These are phyloP conservation scores for Coregonus ussuriensis DNA, from an alignment of 2,797 vertebrate genomes.

Conservation along the genomic window DNA sequence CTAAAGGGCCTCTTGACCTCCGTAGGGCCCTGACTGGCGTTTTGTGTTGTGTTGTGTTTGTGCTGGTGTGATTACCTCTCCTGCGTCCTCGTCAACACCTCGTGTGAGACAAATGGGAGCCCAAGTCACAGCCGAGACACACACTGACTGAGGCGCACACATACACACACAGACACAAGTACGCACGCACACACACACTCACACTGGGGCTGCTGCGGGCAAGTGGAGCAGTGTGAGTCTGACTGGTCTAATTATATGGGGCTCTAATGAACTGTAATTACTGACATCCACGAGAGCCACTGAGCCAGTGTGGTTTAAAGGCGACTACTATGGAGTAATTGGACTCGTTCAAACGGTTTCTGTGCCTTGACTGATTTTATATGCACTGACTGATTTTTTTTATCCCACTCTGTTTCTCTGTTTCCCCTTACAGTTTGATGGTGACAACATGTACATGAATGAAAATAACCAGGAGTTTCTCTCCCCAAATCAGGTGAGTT, in stretches of 20 bases:
- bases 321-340: slow-evolving; percentile 14
- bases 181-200: background rate
- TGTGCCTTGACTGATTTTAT: background rate
- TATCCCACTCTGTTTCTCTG: slow-evolving; percentile 30
- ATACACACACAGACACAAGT: too few species aligned
- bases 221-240: slow-evolving; percentile 52
- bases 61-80: slow-evolving; percentile 33
- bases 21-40: background rate
- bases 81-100: slow-evolving; percentile 42
- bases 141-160: background rate
- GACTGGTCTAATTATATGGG: slow-evolving; percentile 78
- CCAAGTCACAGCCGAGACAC: background rate
- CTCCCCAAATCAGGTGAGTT: slow-evolving; percentile 90
- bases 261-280: slow-evolving; percentile 82
- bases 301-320: slow-evolving; percentile 60
- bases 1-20: background rate
- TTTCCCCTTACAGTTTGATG: slow-evolving; percentile 89
- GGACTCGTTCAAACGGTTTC: background rate
- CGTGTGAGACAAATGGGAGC: slow-evolving; percentile 35
- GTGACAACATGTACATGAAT: slow-evolving; percentile 99
- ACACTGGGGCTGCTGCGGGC: slow-evolving; percentile 42
- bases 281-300: slow-evolving; percentile 71
- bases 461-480: slow-evolving; percentile 97
- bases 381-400: background rate
- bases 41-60: slow-evolving; percentile 8